Conservation (phyloP, 2,797 vertebrate genomes). For the Dermochelys coriacea region DNA sequence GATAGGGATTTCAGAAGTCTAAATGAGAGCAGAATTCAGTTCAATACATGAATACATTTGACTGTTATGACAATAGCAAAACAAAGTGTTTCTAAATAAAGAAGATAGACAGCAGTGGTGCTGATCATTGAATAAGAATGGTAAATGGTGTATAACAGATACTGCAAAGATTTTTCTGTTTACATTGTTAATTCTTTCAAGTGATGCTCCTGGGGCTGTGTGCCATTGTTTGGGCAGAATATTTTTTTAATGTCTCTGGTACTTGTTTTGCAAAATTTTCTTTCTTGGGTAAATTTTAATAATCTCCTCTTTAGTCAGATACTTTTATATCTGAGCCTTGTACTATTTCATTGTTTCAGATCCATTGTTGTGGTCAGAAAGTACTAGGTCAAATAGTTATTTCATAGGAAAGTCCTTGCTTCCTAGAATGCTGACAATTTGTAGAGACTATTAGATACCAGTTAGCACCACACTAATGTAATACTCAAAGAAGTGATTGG, state of each 20-base stretch:
- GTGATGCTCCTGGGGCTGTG: not conserved
- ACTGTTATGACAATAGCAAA: not conserved
- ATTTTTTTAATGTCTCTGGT: not conserved
- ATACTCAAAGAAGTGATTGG: slow-evolving; percentile 61
- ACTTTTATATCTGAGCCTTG: rapidly evolving
- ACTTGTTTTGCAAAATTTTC: not conserved
- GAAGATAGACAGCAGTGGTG: not conserved
- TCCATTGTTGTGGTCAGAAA: not conserved
- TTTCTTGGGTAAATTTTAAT: not conserved
- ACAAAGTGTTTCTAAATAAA: not conserved
- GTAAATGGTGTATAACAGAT: not conserved
- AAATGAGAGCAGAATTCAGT: not conserved
- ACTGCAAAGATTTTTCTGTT: not conserved
- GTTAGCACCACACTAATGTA: slow-evolving; percentile 51
- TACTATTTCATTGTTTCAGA: not conserved
- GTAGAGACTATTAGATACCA: slow-evolving; percentile 43
- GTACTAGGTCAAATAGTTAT: not conserved
- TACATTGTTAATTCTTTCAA: not conserved
- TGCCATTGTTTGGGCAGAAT: not conserved
- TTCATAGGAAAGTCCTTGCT: slow-evolving; percentile 24
- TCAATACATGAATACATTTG: not conserved
- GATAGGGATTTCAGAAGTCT: not conserved
- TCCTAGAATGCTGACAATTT: not conserved
- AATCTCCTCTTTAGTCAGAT: not conserved
- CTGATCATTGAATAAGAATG: not conserved